A percentile compares a stretch with the other conserved stretches of the same genome.
These are phyloP conservation scores for Menidia menidia DNA, from an alignment of 2,797 vertebrate species.

Conservation along the genomic window DNA sequence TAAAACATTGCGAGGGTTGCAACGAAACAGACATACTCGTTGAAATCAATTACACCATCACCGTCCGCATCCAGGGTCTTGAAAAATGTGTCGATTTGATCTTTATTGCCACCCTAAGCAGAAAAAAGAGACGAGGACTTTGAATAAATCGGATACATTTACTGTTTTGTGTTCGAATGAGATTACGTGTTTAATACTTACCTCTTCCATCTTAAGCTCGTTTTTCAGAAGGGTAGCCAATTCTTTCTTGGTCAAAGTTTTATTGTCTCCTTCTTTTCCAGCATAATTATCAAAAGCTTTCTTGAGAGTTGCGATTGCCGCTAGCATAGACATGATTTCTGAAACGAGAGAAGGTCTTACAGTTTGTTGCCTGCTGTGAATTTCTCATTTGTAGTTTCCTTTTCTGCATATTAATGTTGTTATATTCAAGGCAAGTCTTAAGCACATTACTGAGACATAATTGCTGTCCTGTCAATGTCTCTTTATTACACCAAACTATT, in stretches of 20 bases:
- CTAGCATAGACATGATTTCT: constrained; percentile 10
- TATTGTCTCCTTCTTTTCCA: constrained; percentile 34
- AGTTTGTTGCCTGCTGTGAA: background rate
- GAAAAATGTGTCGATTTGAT: constrained; percentile 24
- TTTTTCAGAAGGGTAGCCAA: constrained; percentile 9
- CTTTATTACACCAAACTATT: background rate
- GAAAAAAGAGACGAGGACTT: background rate
- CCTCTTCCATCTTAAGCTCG: background rate
- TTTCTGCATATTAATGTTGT: background rate
- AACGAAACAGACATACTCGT: constrained; percentile 54
- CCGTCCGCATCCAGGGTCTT: constrained; percentile 35
- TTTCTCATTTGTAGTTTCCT: too few relatives aligned
- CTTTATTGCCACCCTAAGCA: accelerated
- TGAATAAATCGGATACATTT: background rate
- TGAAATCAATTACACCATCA: constrained; percentile 45
- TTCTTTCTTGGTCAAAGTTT: constrained; percentile 48
- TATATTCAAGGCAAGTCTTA: background rate
- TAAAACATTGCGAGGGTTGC: accelerated
- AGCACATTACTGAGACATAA: background rate
- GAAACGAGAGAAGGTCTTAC: background rate
- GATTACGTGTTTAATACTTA: constrained; percentile 34
- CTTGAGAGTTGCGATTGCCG: accelerated
- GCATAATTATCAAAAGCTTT: constrained; percentile 35
- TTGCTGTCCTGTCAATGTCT: background rate
- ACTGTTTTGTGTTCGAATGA: background rate